Evolutionary conservation across 2,797 vertebrate genomes (phyloP).

Genomic region (Danio choprae): DNA sequence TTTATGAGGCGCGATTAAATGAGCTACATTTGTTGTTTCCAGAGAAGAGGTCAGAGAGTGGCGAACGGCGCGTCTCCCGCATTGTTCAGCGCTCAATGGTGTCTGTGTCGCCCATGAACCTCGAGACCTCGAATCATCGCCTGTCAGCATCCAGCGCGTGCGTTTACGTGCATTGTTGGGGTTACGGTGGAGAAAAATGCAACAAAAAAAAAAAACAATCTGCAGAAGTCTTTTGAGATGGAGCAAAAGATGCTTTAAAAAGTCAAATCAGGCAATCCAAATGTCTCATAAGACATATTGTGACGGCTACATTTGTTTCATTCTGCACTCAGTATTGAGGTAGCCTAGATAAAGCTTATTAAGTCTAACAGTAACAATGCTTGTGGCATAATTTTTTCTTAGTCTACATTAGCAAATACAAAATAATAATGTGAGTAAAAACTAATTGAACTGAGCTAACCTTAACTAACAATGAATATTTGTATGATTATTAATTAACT

Average conservation of each 20-base stretch:
- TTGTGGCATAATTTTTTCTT: too few species aligned
- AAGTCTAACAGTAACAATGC: too few species aligned
- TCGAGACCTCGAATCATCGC: slow-evolving; percentile 66
- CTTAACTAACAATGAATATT: too few species aligned
- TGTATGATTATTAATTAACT: too few species aligned
- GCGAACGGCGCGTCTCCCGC: slow-evolving; percentile 73
- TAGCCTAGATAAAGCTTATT: too few species aligned
- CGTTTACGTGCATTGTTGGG: not conserved
- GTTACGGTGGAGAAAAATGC: not conserved
- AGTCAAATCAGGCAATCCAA: not conserved
- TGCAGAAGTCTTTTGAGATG: not conserved
- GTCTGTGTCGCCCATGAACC: slow-evolving; percentile 73
- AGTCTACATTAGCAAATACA: too few species aligned
- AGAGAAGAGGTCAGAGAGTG: slow-evolving; percentile 77
- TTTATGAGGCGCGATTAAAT: slow-evolving; percentile 51
- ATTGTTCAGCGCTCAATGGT: slow-evolving; percentile 79
- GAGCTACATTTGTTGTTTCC: slow-evolving; percentile 62
- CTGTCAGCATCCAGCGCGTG: slow-evolving; percentile 34
- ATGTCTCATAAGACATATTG: not conserved
- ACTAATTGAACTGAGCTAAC: too few species aligned
- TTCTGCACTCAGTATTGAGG: not conserved
- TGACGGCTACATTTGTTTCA: not conserved
- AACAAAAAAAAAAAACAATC: not conserved
- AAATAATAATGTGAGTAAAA: too few species aligned
- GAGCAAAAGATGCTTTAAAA: not conserved